A percentile compares a stretch with the other conserved stretches of the same genome.
phyloP scores from a whole-genome alignment of 2,888 invertebrate genomes.

The Acanthoscelides obtectus region DNA sequence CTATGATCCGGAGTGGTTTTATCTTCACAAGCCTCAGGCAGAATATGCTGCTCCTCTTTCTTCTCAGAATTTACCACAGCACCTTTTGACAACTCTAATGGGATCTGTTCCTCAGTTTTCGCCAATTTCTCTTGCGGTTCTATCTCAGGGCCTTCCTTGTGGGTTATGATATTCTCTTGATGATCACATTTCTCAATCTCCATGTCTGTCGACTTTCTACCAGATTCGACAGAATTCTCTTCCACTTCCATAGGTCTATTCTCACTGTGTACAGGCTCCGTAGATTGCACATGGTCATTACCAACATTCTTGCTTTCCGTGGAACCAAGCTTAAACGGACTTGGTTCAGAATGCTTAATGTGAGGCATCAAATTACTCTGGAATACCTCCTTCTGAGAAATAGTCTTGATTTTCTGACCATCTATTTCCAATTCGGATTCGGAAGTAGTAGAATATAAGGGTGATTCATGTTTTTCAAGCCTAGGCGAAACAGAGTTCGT shows the following conservation, averaged over 20 bases:
- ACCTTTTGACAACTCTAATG: background rate
- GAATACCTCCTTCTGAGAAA: constrained; percentile 44
- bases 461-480: constrained; percentile 28
- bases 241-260: constrained; percentile 14
- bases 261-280: constrained; percentile 6
- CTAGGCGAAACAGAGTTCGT: constrained; percentile 11
- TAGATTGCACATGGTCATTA: constrained; percentile 13
- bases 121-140: background rate
- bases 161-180: constrained; percentile 16
- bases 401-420: constrained; percentile 47
- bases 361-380: constrained; percentile 26
- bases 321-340: constrained; percentile 4
- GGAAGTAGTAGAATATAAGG: constrained; percentile 40
- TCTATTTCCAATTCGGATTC: constrained; percentile 49
- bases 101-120: background rate
- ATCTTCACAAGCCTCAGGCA: background rate
- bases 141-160: constrained; percentile 1
- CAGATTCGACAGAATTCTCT: constrained; percentile 15
- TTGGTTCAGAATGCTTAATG: constrained; percentile 19
- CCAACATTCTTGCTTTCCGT: constrained; percentile 3
- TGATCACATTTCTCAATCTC: constrained; percentile 35
- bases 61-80: background rate
- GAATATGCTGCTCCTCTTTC: background rate
- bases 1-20: background rate
- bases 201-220: constrained; percentile 35